Base-by-base conservation (phyloP, 2,113 vertebrate genomes). In the Ptychochromis oligacanthus region DNA sequence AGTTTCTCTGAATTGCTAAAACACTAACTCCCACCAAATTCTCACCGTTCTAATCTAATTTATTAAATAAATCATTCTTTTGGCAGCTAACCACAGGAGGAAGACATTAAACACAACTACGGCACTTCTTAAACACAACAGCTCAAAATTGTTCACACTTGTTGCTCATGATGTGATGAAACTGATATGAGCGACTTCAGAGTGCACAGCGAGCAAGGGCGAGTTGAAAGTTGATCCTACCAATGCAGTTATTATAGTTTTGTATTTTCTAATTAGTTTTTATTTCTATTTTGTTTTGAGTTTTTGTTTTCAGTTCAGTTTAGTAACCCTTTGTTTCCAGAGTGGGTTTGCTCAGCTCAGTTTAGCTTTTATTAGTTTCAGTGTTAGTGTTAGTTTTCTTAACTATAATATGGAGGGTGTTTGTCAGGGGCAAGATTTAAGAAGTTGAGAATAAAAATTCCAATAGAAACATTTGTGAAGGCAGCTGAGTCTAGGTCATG, bases 21-120 rank as follows among this genome's bases (percentile, higher is more conserved):
- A 34, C 46, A 72, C 65, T 13, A 31, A 28, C 65, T 70, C 65
- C 65, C 65, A 70, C 67, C 67, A 72, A 34, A 54, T 72, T 72
- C 46, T 54, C 46, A 72, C 2, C 46, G 49, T 34, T 40, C 11
- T 54, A 43, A 54, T 54, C 43, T 5, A 31, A 54, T 72, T 54
- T 72, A 72, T 72, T 72, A 72, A 72, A 72, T 14, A 8, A n/a
- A n/a, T n/a, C n/a, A n/a, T n/a, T n/a, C n/a, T n/a, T n/a, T n/a
- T n/a, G n/a, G n/a, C n/a, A n/a, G 65, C 65, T 31, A 46, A 55
- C 20, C 54, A 22, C 54, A 55, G 54, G 20, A 55, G 20, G 54
- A 4, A 55, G 54, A 22, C 22, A 18, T n/a, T 55, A n/a, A n/a
- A 55, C 54, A 55, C 54, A 52, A 52, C 65, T 52, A 31, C 43